Percentiles rank a stretch among this genome's conserved stretches.
These are phyloP conservation scores for Drosophila acutilabella DNA, from an alignment of 2,888 invertebrate species.

Conservation along the genomic window DNA sequence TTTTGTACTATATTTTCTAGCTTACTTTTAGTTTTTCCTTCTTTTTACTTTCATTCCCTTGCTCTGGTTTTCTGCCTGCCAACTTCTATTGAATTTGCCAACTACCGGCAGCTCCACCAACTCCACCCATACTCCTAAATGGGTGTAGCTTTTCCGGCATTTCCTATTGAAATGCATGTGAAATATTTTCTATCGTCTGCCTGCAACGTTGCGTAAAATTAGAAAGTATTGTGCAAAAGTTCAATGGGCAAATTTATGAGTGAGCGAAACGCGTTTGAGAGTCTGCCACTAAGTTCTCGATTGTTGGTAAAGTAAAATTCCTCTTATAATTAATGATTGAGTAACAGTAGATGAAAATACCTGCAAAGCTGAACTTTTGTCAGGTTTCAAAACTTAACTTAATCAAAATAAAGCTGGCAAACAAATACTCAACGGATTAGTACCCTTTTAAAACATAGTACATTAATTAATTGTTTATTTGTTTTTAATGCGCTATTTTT, in stretches of 20 bases:
- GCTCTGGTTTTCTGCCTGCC: constrained; percentile 22
- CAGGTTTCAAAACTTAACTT: not conserved
- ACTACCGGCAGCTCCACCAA: not conserved
- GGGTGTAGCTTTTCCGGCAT: constrained; percentile 23
- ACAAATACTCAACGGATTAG: not conserved
- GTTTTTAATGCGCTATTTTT: not conserved
- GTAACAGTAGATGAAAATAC: too few relatives aligned
- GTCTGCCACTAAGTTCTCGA: constrained; percentile 1
- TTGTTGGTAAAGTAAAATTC: not conserved
- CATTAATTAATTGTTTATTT: not conserved
- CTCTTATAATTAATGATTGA: not conserved
- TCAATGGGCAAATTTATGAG: constrained; percentile 67
- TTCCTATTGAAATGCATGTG: constrained; percentile 53
- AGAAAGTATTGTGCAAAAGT: constrained; percentile 71
- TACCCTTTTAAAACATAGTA: not conserved
- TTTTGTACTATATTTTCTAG: constrained; percentile 61
- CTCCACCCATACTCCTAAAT: not conserved
- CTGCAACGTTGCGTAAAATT: constrained; percentile 74
- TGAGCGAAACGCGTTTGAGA: constrained; percentile 53
- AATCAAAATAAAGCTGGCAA: not conserved
- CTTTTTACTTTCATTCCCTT: constrained; percentile 14
- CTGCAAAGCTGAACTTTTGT: too few relatives aligned
- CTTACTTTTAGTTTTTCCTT: constrained; percentile 32
- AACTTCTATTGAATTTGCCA: constrained; percentile 45
- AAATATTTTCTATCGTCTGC: constrained; percentile 48